Base-by-base conservation (phyloP, 2,797 vertebrate genomes). In the Nannoperca australis region DNA sequence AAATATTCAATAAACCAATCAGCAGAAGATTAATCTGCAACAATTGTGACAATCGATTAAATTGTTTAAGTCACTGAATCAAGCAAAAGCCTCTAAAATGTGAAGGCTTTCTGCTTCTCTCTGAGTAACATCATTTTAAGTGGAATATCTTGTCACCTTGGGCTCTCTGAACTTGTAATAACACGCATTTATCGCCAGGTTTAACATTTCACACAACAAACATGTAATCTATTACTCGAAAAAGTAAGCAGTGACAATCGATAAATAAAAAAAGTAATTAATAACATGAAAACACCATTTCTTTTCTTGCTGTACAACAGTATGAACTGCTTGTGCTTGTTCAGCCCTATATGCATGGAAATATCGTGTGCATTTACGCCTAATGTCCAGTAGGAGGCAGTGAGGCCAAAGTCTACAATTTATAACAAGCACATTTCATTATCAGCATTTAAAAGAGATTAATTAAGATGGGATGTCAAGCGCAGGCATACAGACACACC, bases 301-400 rank as follows among this genome's bases (percentile, higher is more conserved):
- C 30, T 3, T 42, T 45, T 61, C 18, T 30, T 13, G 40, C 17
- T 45, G 24, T 20, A 0, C 7, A 51, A 18, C 13, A 18, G 15
- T 8, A 14, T 63, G 2, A 27, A 14, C 10, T 40, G 0, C 10
- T 40, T 13, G 17, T n/a, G 11, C 38, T 55, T 62, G 12, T 32
- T 68, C 3, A n/a, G 54, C 4, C 3, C 1, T 40, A 2, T 14
- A 20, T 38, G 3, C 34, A 13, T 32, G 47, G 56, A 56, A 30
- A 38, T 50, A 34, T 1, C 45, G 0, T 2, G 47, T 12, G 74
- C 54, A 85, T 69, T 87, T 84, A 71, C 88, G 84, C 32, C 32
- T 44, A 4, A 71, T 27, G 81, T 67, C 89, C 92, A 93, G 88
- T 74, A 93, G 92, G 89, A 77, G 91, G 92, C 92, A 91, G 83